A percentile compares a stretch with the other conserved stretches of the same genome.
These are phyloP conservation scores for Crotalus tigris DNA, from an alignment of 2,113 vertebrate species.

Conservation along the genomic window DNA sequence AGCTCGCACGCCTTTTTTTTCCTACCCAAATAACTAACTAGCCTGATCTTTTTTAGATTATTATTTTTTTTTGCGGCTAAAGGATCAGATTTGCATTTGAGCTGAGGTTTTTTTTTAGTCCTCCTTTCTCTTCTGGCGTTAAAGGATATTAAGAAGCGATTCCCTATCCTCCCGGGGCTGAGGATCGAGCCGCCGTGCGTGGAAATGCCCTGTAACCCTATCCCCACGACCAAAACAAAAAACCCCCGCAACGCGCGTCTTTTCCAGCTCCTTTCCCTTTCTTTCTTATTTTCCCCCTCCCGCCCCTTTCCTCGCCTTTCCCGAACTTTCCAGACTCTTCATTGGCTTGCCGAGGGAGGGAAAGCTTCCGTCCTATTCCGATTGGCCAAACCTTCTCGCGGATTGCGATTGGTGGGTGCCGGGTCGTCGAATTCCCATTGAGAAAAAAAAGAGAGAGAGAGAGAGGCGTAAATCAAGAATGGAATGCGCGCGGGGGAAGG, in stretches of 20 bases:
- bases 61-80: not conserved
- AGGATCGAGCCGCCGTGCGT: too few relatives aligned
- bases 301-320: not conserved
- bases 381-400: not conserved
- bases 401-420: not conserved
- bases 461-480: not conserved
- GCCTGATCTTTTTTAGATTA: not conserved
- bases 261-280: too few relatives aligned
- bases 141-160: not conserved
- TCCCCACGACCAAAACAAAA: not conserved
- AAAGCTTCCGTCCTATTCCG: too few relatives aligned
- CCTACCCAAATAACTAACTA: not conserved
- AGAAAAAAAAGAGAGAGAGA: not conserved
- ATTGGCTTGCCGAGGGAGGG: not conserved
- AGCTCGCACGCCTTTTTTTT: not conserved
- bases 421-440: not conserved
- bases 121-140: not conserved
- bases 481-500: not conserved
- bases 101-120: not conserved
- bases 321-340: conserved; percentile 6
- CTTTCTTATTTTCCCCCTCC: too few relatives aligned
- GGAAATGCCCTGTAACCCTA: not conserved
- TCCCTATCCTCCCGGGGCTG: too few relatives aligned
- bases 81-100: not conserved
- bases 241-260: not conserved